Percentiles rank a stretch among this genome's conserved stretches.
Conservation (phyloP, 1,140 invertebrate genomes). For the Trachymyrmex septentrionalis region DNA sequence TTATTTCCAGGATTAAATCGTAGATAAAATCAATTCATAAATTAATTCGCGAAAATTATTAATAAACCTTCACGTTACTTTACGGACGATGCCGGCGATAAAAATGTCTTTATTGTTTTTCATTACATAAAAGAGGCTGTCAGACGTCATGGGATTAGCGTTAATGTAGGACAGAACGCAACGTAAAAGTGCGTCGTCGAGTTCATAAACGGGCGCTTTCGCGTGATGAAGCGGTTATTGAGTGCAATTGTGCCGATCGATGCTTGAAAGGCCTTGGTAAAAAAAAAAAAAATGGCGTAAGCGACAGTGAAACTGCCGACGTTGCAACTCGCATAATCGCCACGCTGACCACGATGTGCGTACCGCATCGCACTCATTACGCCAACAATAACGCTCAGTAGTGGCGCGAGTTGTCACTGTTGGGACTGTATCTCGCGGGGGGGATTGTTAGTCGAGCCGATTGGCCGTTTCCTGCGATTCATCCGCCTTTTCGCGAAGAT, state of each 20-base stretch:
- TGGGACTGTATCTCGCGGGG: conserved; percentile 47
- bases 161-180: conserved; percentile 49
- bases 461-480: conserved; percentile 78
- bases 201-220: conserved; percentile 57
- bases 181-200: conserved; percentile 41
- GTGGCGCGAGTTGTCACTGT: conserved; percentile 66
- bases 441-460: conserved; percentile 70
- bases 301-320: conserved; percentile 52
- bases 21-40: background rate
- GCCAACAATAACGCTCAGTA: conserved; percentile 72
- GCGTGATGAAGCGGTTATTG: conserved; percentile 60
- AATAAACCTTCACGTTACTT: background rate
- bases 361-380: conserved; percentile 45
- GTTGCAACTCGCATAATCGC: conserved; percentile 51
- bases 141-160: conserved; percentile 32
- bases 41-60: background rate
- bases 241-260: conserved; percentile 43
- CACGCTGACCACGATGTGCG: conserved; percentile 22
- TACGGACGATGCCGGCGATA: background rate
- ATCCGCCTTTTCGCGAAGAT: conserved; percentile 70
- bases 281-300: conserved; percentile 46
- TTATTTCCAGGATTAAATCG: background rate
- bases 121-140: conserved; percentile 29
- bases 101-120: background rate
- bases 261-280: conserved; percentile 31